Evolutionary conservation across 2,113 vertebrate genomes (phyloP).

Genomic region (Ctenomys sociabilis): DNA sequence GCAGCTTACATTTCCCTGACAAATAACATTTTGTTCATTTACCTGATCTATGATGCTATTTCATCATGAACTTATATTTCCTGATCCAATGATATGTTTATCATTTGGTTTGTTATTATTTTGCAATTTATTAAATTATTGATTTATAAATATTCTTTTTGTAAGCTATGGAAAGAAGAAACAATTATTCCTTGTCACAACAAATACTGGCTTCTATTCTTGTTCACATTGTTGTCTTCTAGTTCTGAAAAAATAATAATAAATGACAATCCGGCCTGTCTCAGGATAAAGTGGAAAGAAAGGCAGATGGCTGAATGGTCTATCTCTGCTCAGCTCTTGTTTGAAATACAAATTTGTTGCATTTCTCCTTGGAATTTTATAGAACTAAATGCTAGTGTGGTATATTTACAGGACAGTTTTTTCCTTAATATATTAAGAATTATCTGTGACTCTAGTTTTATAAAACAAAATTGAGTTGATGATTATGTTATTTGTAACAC

Average conservation of each 20-base stretch:
- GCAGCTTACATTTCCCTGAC: neutral
- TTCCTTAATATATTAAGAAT: neutral
- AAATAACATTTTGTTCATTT: neutral
- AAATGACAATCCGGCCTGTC: neutral
- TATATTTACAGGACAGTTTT: conserved; percentile 38
- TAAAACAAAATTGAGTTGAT: neutral
- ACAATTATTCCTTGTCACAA: conserved; percentile 56
- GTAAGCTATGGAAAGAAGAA: conserved; percentile 43
- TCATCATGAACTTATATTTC: conserved; percentile 52
- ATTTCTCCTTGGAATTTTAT: neutral
- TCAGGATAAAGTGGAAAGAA: neutral
- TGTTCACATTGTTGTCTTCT: neutral
- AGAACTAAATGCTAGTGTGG: conserved; percentile 27
- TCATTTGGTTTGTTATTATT: conserved; percentile 59
- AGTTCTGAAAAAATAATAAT: conserved; percentile 50
- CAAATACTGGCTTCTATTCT: neutral
- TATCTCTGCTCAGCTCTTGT: conserved; percentile 23
- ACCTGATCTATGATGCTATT: conserved; percentile 15
- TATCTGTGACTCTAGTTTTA: neutral
- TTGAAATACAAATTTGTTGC: conserved; percentile 33
- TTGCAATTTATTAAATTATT: conserved; percentile 73
- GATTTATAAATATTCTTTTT: conserved; percentile 73
- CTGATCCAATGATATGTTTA: conserved; percentile 55
- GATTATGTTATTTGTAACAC: neutral
- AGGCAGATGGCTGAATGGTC: neutral